Evolutionary conservation across 2,888 invertebrate genomes (phyloP), one percentile per base, ranked within the genome.

Genomic region (Hermaeophaga mercurialis): DNA sequence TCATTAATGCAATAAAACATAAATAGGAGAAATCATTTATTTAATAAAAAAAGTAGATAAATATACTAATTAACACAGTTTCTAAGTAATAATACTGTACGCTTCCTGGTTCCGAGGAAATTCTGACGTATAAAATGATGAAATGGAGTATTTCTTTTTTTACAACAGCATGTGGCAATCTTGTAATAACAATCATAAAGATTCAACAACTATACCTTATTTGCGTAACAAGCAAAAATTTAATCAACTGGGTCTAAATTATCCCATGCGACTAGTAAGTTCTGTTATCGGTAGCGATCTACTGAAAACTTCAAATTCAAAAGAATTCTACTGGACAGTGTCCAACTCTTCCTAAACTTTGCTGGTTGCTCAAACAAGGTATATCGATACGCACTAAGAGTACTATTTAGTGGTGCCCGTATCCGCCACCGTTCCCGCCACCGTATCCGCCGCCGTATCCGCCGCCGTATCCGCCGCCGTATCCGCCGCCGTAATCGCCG

Each of bases 21-120:
- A 43, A 38, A 34, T 14, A 47, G 49, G 66, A 66, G 65, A 67
- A 71, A 69, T 65, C 63, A 69, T 70, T 71, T 71, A 68, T 69
- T 66, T 44, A 52, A 64, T 68, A 69, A 70, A n/a, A n/a, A 39
- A 68, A 60, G 63, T 66, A 68, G 67, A 71, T 71, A 73, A 71
- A 73, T 73, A 74, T 63, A 70, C 58, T 72, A 72, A 73, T 71
- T 73, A 74, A 74, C 73, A 74, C 72, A 74, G 73, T 72, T 73
- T 70, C 70, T 69, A 67, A 66, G 63, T 70, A 73, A 72, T 74
- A 74, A 74, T 74, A 74, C 73, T 74, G 74, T 67, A 73, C 70
- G 70, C 72, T 69, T 62, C 60, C 61, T 65, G 66, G 65, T 59
- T 60, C 57, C 55, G 58, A 67, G 63, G 66, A 69, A 69, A 66